Conservation (phyloP, 2,113 vertebrate species). For the Eonycteris spelaea region DNA sequence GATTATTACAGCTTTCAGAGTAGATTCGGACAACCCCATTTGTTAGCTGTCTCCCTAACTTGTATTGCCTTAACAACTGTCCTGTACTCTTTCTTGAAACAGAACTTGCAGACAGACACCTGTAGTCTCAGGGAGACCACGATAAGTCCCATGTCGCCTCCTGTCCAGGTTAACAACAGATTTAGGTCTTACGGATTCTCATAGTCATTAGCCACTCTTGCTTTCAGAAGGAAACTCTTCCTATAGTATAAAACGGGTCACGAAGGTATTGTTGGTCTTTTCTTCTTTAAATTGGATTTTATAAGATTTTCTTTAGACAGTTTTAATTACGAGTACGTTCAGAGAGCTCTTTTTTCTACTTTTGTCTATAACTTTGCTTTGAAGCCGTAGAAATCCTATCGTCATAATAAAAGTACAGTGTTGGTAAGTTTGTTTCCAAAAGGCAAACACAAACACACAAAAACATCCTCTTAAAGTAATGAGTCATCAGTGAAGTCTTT, state of each 20-base stretch:
- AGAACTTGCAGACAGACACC: accelerated
- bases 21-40: neutral
- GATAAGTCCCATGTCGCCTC: neutral
- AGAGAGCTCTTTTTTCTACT: neutral
- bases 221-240: neutral
- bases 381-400: neutral
- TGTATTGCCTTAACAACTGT: neutral
- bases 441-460: neutral
- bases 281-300: neutral
- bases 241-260: neutral
- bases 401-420: neutral
- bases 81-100: neutral
- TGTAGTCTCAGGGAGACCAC: neutral
- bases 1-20: neutral
- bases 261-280: neutral
- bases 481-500: neutral
- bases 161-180: neutral
- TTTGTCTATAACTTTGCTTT: neutral
- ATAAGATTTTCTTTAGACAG: neutral
- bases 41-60: neutral
- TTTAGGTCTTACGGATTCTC: neutral
- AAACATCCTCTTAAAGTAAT: neutral
- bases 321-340: neutral
- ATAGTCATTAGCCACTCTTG: neutral
- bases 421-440: neutral